Evolutionary conservation across 2,113 vertebrate species (phyloP).

Genomic region (Morone saxatilis): DNA sequence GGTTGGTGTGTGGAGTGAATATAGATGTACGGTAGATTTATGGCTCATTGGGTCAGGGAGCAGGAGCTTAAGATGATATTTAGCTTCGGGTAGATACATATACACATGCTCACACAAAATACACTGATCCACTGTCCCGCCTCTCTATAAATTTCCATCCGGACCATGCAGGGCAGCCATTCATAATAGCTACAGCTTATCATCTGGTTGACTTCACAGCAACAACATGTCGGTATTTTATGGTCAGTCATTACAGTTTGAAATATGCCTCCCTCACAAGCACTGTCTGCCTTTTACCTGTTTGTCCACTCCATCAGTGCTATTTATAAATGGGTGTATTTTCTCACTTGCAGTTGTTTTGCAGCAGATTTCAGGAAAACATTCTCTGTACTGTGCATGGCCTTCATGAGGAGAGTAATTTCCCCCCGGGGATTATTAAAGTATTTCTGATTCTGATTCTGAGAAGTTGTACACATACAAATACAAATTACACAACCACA

Average conservation of each 20-base stretch:
- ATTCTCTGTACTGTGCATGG: neutral
- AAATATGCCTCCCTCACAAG: constrained; percentile 8
- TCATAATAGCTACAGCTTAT: constrained; percentile 3
- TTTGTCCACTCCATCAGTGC: neutral
- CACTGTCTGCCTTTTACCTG: neutral
- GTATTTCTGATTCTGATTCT: no score
- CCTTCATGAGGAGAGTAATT: neutral
- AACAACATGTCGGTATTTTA: constrained; percentile 27
- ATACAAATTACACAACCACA: neutral
- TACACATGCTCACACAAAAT: neutral
- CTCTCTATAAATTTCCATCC: neutral
- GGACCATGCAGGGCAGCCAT: neutral
- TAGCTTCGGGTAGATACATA: neutral
- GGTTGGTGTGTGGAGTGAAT: neutral
- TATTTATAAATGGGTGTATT: neutral
- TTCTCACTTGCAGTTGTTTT: constrained; percentile 13
- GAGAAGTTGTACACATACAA: neutral
- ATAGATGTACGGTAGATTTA: neutral
- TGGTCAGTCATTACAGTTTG: constrained; percentile 10
- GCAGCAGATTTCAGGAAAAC: constrained; percentile 7
- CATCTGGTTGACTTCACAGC: constrained; percentile 11
- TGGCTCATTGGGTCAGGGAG: neutral
- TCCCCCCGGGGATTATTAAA: no score
- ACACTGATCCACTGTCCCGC: neutral
- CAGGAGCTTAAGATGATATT: neutral